phyloP scores from a whole-genome alignment of 2,797 vertebrate species.

The Leucoraja ocellata region DNA sequence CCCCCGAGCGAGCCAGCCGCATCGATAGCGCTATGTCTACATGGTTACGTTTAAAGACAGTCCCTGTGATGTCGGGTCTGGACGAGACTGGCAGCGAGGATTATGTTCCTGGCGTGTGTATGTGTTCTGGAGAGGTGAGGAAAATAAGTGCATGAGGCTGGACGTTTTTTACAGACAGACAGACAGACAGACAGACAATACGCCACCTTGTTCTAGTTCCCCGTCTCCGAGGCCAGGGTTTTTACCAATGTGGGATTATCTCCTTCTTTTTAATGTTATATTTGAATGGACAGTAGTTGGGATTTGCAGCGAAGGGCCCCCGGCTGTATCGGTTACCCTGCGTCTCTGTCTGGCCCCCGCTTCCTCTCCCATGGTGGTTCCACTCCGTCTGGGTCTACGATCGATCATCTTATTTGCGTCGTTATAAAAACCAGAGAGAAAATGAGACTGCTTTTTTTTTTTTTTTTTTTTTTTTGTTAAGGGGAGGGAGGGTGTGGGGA shows the following conservation, averaged over 20 bases:
- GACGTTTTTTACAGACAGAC: not conserved
- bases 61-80: not conserved
- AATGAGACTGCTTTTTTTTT: conserved; percentile 4
- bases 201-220: not conserved
- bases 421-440: not conserved
- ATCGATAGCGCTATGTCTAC: conserved; percentile 78
- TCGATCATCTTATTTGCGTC: not conserved
- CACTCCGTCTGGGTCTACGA: not conserved
- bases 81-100: not conserved
- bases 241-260: not conserved
- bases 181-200: not conserved
- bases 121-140: conserved; percentile 14
- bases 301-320: not conserved
- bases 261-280: not conserved
- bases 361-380: conserved; percentile 60
- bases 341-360: not conserved
- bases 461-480: too few relatives aligned
- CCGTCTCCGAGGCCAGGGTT: not conserved
- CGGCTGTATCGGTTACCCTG: conserved; percentile 44
- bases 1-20: conserved; percentile 65
- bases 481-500: not conserved
- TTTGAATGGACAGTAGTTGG: not conserved
- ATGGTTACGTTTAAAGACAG: conserved; percentile 48
- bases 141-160: not conserved
- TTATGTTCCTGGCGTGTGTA: not conserved